Percentiles rank a stretch among this genome's conserved stretches.
Conservation (phyloP, 1,140 invertebrate genomes). For the Magallana gigas region DNA sequence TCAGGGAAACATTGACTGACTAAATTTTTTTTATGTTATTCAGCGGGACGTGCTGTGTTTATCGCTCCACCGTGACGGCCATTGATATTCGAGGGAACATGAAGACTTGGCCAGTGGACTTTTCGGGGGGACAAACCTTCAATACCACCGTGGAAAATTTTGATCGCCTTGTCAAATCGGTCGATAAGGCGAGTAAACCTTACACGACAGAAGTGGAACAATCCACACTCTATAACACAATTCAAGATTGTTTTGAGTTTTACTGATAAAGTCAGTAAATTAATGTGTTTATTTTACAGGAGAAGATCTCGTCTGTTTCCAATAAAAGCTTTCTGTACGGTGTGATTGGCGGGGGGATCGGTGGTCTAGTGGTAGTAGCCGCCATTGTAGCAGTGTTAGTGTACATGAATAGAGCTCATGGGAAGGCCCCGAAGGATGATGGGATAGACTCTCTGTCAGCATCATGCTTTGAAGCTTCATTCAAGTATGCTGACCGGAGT, state of each 20-base stretch:
- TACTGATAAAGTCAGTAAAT: neutral
- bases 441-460: neutral
- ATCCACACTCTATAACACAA: neutral
- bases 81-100: neutral
- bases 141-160: neutral
- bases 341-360: neutral
- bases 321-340: neutral
- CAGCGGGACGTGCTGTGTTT: slow-evolving; percentile 10
- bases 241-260: neutral
- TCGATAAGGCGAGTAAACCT: neutral
- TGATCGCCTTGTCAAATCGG: neutral
- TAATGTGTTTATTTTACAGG: neutral
- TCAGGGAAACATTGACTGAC: neutral
- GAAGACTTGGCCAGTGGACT: neutral
- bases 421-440: neutral
- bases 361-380: neutral
- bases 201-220: too few species aligned
- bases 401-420: neutral
- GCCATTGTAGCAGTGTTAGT: neutral
- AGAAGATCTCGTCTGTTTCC: neutral
- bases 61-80: neutral
- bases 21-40: neutral
- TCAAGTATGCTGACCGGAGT: neutral
- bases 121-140: slow-evolving; percentile 2
- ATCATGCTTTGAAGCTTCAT: neutral